phyloP scores from a whole-genome alignment of 2,888 invertebrate species.

The Agrotis ipsilon region DNA sequence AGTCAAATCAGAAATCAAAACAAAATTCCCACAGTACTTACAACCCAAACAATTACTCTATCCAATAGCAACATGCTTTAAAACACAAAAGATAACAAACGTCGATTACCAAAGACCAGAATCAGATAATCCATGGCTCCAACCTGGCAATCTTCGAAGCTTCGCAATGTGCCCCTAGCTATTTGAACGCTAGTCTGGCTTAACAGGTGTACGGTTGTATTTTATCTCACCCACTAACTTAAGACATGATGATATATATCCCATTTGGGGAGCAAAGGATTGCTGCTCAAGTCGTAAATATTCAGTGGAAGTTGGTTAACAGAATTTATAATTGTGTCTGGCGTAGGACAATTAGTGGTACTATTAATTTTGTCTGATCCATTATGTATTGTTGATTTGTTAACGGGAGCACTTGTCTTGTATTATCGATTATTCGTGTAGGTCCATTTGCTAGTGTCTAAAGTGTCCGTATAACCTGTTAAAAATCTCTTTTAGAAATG shows the following conservation, averaged over 20 bases:
- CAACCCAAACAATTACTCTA: conserved; percentile 15
- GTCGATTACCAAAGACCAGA: conserved; percentile 44
- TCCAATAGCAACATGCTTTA: conserved; percentile 12
- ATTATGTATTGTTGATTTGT: conserved; percentile 13
- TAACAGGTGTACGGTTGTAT: conserved; percentile 58
- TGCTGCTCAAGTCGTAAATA: conserved; percentile 57
- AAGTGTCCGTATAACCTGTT: no score
- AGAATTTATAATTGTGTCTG: conserved; percentile 43
- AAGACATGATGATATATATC: conserved; percentile 51
- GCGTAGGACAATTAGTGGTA: conserved; percentile 37
- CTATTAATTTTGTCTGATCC: conserved; percentile 23
- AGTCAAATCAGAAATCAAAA: conserved; percentile 5
- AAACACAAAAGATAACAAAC: conserved; percentile 52
- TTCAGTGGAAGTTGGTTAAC: conserved; percentile 48
- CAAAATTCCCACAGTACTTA: conserved; percentile 36
- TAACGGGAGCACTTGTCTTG: background rate
- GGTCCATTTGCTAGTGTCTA: background rate
- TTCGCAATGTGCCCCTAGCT: conserved; percentile 54
- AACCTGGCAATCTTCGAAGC: conserved; percentile 53
- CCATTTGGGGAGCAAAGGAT: conserved; percentile 44
- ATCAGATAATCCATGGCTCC: conserved; percentile 50
- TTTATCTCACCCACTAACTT: conserved; percentile 53
- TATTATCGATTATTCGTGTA: background rate
- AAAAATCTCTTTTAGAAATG: no score
- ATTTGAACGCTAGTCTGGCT: conserved; percentile 42